These are phyloP conservation scores for Xiphophorus maculatus DNA, from an alignment of 2,113 vertebrate genomes.

Conservation along the genomic window DNA sequence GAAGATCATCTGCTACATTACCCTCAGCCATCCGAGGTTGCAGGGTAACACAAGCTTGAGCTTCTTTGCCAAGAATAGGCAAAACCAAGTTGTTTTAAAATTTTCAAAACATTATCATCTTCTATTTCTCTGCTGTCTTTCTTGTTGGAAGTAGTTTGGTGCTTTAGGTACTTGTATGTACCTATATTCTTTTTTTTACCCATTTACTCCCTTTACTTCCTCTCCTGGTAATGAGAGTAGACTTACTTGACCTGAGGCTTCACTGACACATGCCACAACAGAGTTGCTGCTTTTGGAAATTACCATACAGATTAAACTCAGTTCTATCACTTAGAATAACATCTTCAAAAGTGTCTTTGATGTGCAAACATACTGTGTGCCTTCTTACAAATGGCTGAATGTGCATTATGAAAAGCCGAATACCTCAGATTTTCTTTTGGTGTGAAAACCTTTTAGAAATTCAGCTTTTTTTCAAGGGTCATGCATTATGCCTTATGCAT, in stretches of 20 bases:
- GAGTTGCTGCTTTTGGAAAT: constrained; percentile 9
- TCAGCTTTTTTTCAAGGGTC: constrained; percentile 7
- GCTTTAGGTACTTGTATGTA: neutral
- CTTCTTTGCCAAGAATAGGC: neutral
- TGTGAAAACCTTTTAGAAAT: neutral
- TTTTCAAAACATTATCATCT: neutral
- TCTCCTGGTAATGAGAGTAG: neutral
- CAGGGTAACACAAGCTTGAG: neutral
- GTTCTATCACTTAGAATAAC: neutral
- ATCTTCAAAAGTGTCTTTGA: constrained; percentile 30
- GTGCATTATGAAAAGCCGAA: constrained; percentile 19
- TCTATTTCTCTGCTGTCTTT: neutral
- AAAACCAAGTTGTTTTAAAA: neutral
- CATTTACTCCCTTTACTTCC: neutral
- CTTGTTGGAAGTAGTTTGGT: neutral
- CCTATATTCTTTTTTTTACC: neutral
- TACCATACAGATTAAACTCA: constrained; percentile 2
- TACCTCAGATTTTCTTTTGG: neutral
- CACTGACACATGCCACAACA: constrained; percentile 9
- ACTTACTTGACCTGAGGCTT: neutral
- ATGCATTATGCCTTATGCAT: neutral
- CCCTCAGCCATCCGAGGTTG: no score
- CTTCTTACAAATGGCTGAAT: constrained; percentile 16
- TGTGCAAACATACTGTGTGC: constrained; percentile 13
- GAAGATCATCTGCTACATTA: no score